These are phyloP conservation scores for Drosophila greeni DNA, from an alignment of 2,888 invertebrate genomes.

Conservation along the genomic window DNA sequence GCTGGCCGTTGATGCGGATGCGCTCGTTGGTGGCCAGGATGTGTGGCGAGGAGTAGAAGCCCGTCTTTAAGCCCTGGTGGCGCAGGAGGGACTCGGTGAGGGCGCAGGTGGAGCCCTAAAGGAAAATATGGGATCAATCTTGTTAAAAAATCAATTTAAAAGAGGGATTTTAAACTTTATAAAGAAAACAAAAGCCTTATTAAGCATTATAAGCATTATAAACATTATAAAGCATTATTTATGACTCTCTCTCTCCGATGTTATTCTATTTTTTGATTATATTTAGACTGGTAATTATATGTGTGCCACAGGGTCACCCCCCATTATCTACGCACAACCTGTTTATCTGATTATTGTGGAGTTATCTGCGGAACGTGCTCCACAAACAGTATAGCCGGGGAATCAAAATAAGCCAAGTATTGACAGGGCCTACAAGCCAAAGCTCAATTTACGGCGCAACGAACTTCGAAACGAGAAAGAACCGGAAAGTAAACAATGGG, in stretches of 20 bases:
- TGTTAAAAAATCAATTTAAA: not conserved
- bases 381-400: not conserved
- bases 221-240: too few relatives aligned
- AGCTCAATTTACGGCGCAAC: slow-evolving; percentile 7
- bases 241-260: not conserved
- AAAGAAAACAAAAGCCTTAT: too few relatives aligned
- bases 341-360: slow-evolving; percentile 17
- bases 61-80: slow-evolving; percentile 90
- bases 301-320: not conserved
- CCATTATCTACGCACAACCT: slow-evolving; percentile 2
- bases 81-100: slow-evolving; percentile 93
- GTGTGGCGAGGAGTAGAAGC: slow-evolving; percentile 98
- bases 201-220: too few relatives aligned
- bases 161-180: not conserved
- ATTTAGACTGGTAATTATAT: not conserved
- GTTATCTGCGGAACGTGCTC: slow-evolving; percentile 23
- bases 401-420: slow-evolving; percentile 9
- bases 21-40: slow-evolving; percentile 94
- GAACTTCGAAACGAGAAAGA: slow-evolving; percentile 12
- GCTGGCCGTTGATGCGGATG: slow-evolving; percentile 90
- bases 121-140: not conserved
- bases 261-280: slow-evolving; percentile 1
- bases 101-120: slow-evolving; percentile 93
- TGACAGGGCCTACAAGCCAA: slow-evolving; percentile 1
- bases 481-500: not conserved